Evolutionary conservation across 1,140 invertebrate genomes (phyloP), one percentile per base, ranked within the genome.

Genomic region (Adoxophyes honmai): DNA sequence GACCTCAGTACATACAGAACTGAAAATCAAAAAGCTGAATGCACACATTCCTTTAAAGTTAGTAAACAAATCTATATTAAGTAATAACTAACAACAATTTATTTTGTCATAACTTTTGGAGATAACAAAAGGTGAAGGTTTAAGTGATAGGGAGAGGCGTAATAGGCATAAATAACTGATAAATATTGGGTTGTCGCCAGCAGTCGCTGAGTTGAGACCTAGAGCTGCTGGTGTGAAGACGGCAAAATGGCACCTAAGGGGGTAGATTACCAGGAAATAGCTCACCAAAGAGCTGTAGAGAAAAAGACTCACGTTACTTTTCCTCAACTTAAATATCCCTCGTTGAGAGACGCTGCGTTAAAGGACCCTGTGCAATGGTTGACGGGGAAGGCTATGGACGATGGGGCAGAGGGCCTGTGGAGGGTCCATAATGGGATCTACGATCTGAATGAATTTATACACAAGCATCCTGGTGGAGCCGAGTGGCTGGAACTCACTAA

Each of bases 331-430:
- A 87, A 89, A 44, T 91, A 91, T 71, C 90, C 91, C 0, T 89
- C 88, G 5, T 62, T 89, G 4, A 81, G 91, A 61, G 89, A 91
- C 62, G 62, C 78, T 60, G 86, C 78, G 3, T 57, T 89, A 7
- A 87, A 72, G 57, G 83, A 88, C 53, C 77, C 86, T 3, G 63
- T 86, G 16, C 76, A 88, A 73, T 93, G 94, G 94, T 65, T 96
- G 9, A 86, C 90, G 34, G 92, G 91, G 1, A 95, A 95, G 73
- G 88, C 88, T 38, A 67, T 86, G 28, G 92, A 94, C 62, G 42
- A 96, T 71, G 92, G 92, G 9, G 94, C 95, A 0, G 94, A 95
- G 76, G 92, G 91, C 5, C 82, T 96, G 0, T 97, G 96, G 96
- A 89, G 96, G 56, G 91, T 97, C 10, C 91, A 93, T 62, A 91